These are phyloP conservation scores for Erpobdella octoculata DNA, from an alignment of 2,888 invertebrate genomes.

Conservation along the genomic window DNA sequence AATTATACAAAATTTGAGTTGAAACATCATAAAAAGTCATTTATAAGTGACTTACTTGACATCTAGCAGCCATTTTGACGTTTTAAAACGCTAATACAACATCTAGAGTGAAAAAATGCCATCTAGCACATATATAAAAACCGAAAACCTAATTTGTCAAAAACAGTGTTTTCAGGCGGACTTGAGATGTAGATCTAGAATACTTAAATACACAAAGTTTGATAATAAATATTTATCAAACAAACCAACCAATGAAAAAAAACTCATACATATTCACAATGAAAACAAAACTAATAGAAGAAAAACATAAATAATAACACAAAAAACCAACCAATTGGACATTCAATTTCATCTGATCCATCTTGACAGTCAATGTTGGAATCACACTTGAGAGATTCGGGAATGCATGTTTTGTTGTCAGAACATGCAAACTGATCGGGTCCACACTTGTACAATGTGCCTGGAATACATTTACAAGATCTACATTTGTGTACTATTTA, in stretches of 20 bases:
- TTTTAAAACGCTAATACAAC: background rate
- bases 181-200: too few species aligned
- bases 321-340: slow-evolving; percentile 9
- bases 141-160: background rate
- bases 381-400: slow-evolving; percentile 71
- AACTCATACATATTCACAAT: too few species aligned
- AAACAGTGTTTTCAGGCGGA: background rate
- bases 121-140: too few species aligned
- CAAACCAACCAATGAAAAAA: too few species aligned
- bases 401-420: slow-evolving; percentile 45
- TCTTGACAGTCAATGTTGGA: slow-evolving; percentile 74
- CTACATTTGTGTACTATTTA: too few species aligned
- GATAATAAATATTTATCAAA: too few species aligned
- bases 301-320: background rate
- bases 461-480: background rate
- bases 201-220: too few species aligned
- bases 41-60: background rate
- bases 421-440: slow-evolving; percentile 78
- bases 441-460: slow-evolving; percentile 60
- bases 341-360: slow-evolving; percentile 69
- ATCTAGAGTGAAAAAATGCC: background rate
- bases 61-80: background rate
- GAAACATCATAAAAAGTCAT: background rate
- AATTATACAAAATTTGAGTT: too few species aligned
- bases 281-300: too few species aligned